Conservation (phyloP, 2,113 vertebrate species). For the Chionomys nivalis region DNA sequence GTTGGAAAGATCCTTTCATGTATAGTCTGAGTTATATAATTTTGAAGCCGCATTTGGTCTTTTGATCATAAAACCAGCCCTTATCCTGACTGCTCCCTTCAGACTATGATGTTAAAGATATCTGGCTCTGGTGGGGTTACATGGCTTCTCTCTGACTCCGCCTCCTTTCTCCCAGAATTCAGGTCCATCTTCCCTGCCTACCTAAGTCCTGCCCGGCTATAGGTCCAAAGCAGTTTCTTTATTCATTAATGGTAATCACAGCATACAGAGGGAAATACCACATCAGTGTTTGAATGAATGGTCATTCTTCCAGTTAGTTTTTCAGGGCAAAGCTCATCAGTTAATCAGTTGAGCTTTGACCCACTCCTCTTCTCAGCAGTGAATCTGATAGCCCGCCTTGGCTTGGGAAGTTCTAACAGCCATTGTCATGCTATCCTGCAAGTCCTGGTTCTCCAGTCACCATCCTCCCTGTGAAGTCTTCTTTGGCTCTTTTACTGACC, state of each 20-base stretch:
- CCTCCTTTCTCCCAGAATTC: too few species aligned
- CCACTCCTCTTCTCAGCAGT: not conserved
- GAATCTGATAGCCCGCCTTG: not conserved
- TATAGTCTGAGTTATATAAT: slow-evolving; percentile 38
- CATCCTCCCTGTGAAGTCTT: not conserved
- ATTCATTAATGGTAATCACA: too few species aligned
- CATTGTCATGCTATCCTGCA: not conserved
- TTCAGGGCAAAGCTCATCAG: slow-evolving; percentile 15
- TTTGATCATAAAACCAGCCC: slow-evolving; percentile 20
- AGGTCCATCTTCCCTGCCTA: too few species aligned
- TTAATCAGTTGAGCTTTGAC: slow-evolving; percentile 2
- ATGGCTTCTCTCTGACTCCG: too few species aligned
- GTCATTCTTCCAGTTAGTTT: slow-evolving; percentile 21
- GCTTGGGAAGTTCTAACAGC: not conserved
- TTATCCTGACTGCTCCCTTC: not conserved
- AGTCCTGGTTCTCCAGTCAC: not conserved
- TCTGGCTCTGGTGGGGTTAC: too few species aligned
- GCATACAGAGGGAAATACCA: too few species aligned
- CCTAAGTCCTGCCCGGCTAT: too few species aligned
- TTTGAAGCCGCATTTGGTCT: slow-evolving; percentile 22
- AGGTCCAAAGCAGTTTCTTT: too few species aligned
- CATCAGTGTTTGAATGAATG: not conserved
- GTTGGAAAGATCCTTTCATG: slow-evolving; percentile 4
- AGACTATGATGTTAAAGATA: not conserved
- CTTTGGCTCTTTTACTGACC: not conserved